A percentile compares a stretch with the other conserved stretches of the same genome.
Evolutionary conservation across 2,113 vertebrate genomes (phyloP).

Genomic region (Tupaia tana): DNA sequence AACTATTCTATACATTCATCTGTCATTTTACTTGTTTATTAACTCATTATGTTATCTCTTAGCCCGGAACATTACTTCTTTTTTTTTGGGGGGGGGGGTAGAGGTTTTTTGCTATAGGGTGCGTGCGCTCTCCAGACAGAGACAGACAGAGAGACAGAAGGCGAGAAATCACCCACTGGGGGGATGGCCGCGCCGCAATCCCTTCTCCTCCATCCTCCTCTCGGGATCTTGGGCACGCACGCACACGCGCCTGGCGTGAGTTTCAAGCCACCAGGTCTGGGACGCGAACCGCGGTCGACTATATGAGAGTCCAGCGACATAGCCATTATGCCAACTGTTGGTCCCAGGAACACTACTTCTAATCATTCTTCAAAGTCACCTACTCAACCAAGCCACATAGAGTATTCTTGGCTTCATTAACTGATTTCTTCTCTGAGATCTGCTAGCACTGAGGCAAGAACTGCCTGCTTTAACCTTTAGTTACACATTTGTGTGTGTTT

Average conservation of each 20-base stretch:
- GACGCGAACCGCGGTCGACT: no score
- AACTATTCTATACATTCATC: not conserved
- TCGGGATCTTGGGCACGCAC: no score
- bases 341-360: not conserved
- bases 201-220: no score
- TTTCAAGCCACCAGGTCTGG: no score
- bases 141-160: no score
- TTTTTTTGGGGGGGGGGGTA: no score
- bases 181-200: no score
- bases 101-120: no score
- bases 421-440: not conserved
- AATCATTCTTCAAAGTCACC: not conserved
- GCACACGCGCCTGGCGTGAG: no score
- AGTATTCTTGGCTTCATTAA: not conserved
- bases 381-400: not conserved
- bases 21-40: constrained; percentile 2
- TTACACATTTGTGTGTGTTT: not conserved
- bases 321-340: not conserved
- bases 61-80: constrained; percentile 14
- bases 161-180: no score
- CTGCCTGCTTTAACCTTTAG: not conserved
- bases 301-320: no score
- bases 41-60: constrained; percentile 1
- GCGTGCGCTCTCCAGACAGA: no score
- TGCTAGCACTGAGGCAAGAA: not conserved